Percentiles rank a stretch among this genome's conserved stretches.
These are phyloP conservation scores for Mustelus asterias DNA, from an alignment of 2,113 vertebrate genomes.

Conservation along the genomic window DNA sequence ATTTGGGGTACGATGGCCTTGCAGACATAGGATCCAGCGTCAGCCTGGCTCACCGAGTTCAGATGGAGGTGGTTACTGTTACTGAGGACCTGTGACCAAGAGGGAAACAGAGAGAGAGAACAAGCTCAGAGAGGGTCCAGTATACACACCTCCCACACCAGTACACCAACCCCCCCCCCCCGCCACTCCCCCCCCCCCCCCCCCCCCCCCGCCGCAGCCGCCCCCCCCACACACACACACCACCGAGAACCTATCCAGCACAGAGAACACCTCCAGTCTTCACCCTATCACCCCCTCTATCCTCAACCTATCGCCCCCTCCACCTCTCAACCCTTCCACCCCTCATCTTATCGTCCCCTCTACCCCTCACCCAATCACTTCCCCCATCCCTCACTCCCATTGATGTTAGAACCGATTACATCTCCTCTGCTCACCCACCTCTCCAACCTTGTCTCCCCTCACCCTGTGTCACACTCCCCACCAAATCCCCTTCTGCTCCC, in stretches of 20 bases:
- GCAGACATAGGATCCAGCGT: slow-evolving; percentile 86
- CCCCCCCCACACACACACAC: too few relatives aligned
- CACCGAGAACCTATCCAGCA: too few relatives aligned
- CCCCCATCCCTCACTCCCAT: neutral
- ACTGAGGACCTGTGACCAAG: slow-evolving; percentile 73
- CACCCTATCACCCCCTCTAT: too few relatives aligned
- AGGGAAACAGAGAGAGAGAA: neutral
- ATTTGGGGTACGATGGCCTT: slow-evolving; percentile 93
- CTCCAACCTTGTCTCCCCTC: neutral
- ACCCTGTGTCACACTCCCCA: neutral
- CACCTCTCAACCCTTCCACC: neutral
- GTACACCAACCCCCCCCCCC: too few relatives aligned
- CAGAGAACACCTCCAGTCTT: too few relatives aligned
- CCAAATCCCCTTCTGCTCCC: too few relatives aligned
- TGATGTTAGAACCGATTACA: neutral
- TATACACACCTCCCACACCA: too few relatives aligned
- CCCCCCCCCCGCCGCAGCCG: too few relatives aligned
- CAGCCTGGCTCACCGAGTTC: slow-evolving; percentile 80
- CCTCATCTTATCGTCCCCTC: neutral
- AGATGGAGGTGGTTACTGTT: slow-evolving; percentile 90
- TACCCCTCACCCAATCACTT: neutral
- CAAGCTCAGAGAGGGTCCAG: neutral
- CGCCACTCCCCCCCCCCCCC: too few relatives aligned
- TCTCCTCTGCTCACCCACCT: too few relatives aligned
- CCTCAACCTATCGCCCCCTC: neutral